Base-by-base conservation (phyloP, 2,797 vertebrate genomes). In the Clarias pachynema region DNA sequence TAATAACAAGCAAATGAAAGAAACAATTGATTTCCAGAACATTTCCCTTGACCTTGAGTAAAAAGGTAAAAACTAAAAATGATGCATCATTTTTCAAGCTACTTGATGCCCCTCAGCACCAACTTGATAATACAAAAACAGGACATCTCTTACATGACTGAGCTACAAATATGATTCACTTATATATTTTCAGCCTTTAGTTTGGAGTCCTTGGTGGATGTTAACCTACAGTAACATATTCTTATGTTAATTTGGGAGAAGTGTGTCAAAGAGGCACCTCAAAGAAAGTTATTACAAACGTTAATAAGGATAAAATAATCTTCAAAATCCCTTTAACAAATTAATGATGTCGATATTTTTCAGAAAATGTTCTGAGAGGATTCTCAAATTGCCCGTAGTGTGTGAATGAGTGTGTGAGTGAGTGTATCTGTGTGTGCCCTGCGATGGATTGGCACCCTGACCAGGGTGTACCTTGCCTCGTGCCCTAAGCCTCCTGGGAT, bases 81-180 rank as follows among this genome's bases (percentile, higher is more conserved):
- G 24, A 68, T 74, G 15, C 15, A 63, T 56, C 1, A 73, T 65
- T 69, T 81, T 66, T 29, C n/a, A 82, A 68, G 70, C 77, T 78
- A 69, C 70, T 34, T 49, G 1, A 49, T 0, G 49, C 68, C 1
- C 37, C 63, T 81, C 62, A 78, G 40, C 56, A n/a, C 63, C 18
- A 60, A 31, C 24, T 82, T 57, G 29, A 77, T 81, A 86, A 85
- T 74, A 59, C n/a, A 12, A 84, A 88, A 81, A 62, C 53, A 72
- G 78, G 73, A 84, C 84, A 81, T 83, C 57, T 82, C 72, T 69
- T 82, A 86, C 86, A 88, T 63, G 83, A 86, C 44, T n/a, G 40
- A 81, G 78, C 66, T 74, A 82, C 79, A 88, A 88, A 87, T 74
- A 81, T 79, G 86, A 90, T 90, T 87, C 86, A 83, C 62, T 80